Percentiles rank a stretch among this genome's conserved stretches.
These are phyloP conservation scores for Coryphaenoides rupestris DNA, from an alignment of 2,113 vertebrate species.

Conservation along the genomic window DNA sequence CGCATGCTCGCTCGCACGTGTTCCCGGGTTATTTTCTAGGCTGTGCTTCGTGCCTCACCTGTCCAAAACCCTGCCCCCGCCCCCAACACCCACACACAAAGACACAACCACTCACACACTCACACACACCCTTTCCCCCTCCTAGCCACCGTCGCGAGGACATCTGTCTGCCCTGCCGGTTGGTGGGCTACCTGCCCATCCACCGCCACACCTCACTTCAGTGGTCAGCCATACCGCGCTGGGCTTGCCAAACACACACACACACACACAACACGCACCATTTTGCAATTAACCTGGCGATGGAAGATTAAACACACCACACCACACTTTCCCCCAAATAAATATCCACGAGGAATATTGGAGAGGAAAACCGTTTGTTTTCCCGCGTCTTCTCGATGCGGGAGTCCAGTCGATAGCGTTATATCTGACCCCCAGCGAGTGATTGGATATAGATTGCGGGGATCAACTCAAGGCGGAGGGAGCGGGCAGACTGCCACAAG, in stretches of 20 bases:
- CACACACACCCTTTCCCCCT: constrained; percentile 8
- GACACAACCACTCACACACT: no score
- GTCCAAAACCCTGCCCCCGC: not conserved
- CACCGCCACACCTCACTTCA: constrained; percentile 15
- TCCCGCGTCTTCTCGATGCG: no score
- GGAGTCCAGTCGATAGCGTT: not conserved
- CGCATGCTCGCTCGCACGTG: no score
- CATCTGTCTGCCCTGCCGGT: constrained; percentile 39
- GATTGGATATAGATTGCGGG: not conserved
- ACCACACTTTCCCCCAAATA: no score
- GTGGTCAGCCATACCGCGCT: not conserved
- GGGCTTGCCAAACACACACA: not conserved
- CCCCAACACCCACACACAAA: constrained; percentile 17
- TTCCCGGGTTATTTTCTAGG: no score
- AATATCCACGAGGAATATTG: no score
- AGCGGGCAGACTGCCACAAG: constrained; percentile 1
- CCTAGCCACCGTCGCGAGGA: constrained; percentile 26
- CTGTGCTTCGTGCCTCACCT: no score
- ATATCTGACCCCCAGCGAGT: not conserved
- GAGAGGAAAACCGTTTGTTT: no score
- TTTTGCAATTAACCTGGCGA: not conserved
- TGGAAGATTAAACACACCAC: no score
- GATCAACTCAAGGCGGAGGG: constrained; percentile 4
- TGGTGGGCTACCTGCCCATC: constrained; percentile 30
- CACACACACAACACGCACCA: not conserved